Evolutionary conservation across 1,140 invertebrate species (phyloP).

Genomic region (Sminthurides bifidus): DNA sequence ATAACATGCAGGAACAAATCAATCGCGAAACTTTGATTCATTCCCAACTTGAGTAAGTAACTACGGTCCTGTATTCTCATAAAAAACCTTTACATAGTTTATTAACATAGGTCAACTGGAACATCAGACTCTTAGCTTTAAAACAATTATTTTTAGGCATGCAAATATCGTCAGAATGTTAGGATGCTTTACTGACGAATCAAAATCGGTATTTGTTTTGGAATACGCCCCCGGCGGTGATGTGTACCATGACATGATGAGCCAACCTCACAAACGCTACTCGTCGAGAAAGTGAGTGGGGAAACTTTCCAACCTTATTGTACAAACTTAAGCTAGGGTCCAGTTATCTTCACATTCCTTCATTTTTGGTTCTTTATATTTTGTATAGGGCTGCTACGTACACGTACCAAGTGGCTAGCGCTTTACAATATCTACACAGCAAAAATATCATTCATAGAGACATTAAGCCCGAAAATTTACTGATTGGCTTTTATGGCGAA

Average conservation of each 20-base stretch:
- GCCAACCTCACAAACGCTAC: constrained; percentile 53
- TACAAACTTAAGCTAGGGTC: too few species aligned
- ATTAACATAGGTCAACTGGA: background rate
- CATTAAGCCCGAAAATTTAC: constrained; percentile 35
- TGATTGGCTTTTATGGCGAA: constrained; percentile 22
- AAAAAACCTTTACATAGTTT: background rate
- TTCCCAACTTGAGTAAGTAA: constrained; percentile 59
- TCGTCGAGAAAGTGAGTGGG: constrained; percentile 31
- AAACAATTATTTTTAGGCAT: constrained; percentile 57
- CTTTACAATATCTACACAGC: constrained; percentile 46
- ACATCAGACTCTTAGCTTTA: too few species aligned
- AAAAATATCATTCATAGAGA: constrained; percentile 43
- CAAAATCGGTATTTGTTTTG: constrained; percentile 75
- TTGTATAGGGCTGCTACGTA: constrained; percentile 32
- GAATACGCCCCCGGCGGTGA: constrained; percentile 90
- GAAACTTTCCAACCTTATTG: too few species aligned
- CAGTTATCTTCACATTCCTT: too few species aligned
- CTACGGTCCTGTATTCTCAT: background rate
- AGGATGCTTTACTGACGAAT: constrained; percentile 84
- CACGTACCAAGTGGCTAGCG: constrained; percentile 37
- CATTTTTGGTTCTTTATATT: constrained; percentile 26
- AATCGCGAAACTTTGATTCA: constrained; percentile 94
- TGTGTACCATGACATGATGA: constrained; percentile 63
- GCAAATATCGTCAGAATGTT: constrained; percentile 77
- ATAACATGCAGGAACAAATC: constrained; percentile 66